Evolutionary conservation across 2,888 invertebrate genomes (phyloP), one percentile per base, ranked within the genome.

Genomic region (Pasiphila rectangulata): DNA sequence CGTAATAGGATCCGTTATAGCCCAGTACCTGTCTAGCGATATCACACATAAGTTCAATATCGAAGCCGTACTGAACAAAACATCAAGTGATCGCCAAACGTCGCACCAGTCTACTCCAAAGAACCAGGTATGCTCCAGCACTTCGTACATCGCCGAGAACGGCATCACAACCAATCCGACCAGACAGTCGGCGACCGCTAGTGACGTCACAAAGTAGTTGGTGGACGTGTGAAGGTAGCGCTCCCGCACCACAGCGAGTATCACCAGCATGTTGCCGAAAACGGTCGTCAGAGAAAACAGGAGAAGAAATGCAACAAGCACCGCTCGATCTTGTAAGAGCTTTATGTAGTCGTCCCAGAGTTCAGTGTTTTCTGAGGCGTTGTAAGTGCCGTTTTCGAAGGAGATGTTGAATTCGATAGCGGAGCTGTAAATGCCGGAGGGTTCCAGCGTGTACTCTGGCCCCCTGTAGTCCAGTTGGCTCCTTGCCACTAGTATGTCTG

Each of bases 141-240:
- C 94, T 81, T 97, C 97, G 74, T 96, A 96, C 7, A 96, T 90
- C 0, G 96, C 96, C 54, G 96, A 96, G 80, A 99, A 97, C 0
- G 99, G 99, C 99, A 99, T 99, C 37, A 99, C 99, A 2, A 98
- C 96, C 36, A 98, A 88, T 0, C 99, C 99, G 2, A 99, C 98
- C 30, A 99, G 90, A 64, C 98, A 96, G 77, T 99, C 99, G 0
- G 99, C 98, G 15, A 98, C 96, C 0, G 99, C 99, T 54, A 99
- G 84, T 7, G 98, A 98, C 5, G 98, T 98, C 54, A 99, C 97
- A 78, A 99, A 97, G 75, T 98, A 99, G 81, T 98, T 98, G 4
- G 99, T 99, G 4, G 98, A 97, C 5, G 98, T 98, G 75, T 98
- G 96, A 3, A 99, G 90, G 70, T 98, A 98, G 12, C 97, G 90